Evolutionary conservation across 1,140 invertebrate genomes (phyloP).

Genomic region (Drosophila orena): DNA sequence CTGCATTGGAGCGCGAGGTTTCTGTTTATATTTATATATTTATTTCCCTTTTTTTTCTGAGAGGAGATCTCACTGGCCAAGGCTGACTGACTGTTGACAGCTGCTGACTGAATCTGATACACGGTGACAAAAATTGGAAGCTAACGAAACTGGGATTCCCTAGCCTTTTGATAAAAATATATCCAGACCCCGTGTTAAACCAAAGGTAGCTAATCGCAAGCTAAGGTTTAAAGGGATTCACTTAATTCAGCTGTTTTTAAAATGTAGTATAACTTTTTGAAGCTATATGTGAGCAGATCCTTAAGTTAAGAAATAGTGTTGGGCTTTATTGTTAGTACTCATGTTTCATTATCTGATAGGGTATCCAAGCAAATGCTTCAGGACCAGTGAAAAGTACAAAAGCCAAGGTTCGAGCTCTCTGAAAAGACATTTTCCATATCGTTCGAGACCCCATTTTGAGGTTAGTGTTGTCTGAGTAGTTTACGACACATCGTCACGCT

Average conservation of each 20-base stretch:
- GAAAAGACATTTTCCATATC: slow-evolving; percentile 42
- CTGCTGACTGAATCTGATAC: slow-evolving; percentile 45
- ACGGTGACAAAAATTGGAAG: slow-evolving; percentile 56
- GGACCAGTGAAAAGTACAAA: slow-evolving; percentile 30
- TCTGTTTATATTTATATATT: slow-evolving; percentile 37
- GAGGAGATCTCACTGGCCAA: slow-evolving; percentile 36
- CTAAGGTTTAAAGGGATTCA: too few species aligned
- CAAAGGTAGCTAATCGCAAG: too few species aligned
- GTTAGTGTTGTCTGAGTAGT: slow-evolving; percentile 65
- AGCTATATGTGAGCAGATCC: too few species aligned
- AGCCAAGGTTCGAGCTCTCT: slow-evolving; percentile 23
- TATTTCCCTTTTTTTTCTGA: slow-evolving; percentile 14
- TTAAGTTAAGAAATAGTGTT: too few species aligned
- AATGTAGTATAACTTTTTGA: neutral
- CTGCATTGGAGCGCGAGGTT: slow-evolving; percentile 54
- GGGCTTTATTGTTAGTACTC: too few species aligned
- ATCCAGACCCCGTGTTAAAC: too few species aligned
- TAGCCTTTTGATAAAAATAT: neutral
- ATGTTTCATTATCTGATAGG: neutral
- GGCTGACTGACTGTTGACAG: slow-evolving; percentile 60
- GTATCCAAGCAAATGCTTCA: neutral
- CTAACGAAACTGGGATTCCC: neutral
- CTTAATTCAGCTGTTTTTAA: too few species aligned
- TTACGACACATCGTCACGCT: slow-evolving; percentile 84
- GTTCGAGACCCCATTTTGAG: slow-evolving; percentile 52